These are phyloP conservation scores for Heteromurus nitidus DNA, from an alignment of 2,888 invertebrate species.

Conservation along the genomic window DNA sequence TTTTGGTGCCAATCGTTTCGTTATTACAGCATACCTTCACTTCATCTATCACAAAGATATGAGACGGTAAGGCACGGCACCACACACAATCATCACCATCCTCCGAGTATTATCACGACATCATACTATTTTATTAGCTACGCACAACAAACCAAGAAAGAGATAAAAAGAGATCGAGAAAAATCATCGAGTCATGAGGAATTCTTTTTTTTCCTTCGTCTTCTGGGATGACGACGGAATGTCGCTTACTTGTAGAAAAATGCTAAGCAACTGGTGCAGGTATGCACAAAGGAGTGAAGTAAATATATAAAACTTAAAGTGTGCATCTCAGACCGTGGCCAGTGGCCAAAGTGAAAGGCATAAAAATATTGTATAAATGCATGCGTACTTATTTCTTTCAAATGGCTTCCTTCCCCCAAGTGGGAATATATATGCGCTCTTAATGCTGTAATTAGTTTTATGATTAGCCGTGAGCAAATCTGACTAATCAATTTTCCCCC, in stretches of 20 bases:
- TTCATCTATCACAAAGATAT: constrained; percentile 15
- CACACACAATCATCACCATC: constrained; percentile 11
- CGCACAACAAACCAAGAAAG: not conserved
- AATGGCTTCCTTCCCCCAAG: not conserved
- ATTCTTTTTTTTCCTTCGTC: not conserved
- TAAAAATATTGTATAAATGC: not conserved
- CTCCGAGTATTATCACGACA: not conserved
- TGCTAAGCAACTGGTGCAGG: not conserved
- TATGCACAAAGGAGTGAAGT: not conserved
- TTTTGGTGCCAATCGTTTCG: constrained; percentile 44
- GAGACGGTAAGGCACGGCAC: constrained; percentile 18
- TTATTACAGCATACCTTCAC: constrained; percentile 39
- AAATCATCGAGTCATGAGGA: not conserved
- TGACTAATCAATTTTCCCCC: constrained; percentile 63
- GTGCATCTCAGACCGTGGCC: constrained; percentile 52
- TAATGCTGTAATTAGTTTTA: constrained; percentile 28
- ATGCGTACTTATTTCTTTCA: not conserved
- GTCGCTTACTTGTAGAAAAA: constrained; percentile 12
- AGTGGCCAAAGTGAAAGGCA: constrained; percentile 63
- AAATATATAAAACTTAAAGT: too few relatives aligned
- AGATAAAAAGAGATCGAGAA: constrained; percentile 13
- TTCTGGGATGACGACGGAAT: constrained; percentile 28
- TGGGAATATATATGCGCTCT: too few relatives aligned
- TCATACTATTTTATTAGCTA: not conserved
- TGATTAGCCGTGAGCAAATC: constrained; percentile 60